Evolutionary conservation across 2,888 invertebrate species (phyloP).

Genomic region (Lasioglossum figueresi): DNA sequence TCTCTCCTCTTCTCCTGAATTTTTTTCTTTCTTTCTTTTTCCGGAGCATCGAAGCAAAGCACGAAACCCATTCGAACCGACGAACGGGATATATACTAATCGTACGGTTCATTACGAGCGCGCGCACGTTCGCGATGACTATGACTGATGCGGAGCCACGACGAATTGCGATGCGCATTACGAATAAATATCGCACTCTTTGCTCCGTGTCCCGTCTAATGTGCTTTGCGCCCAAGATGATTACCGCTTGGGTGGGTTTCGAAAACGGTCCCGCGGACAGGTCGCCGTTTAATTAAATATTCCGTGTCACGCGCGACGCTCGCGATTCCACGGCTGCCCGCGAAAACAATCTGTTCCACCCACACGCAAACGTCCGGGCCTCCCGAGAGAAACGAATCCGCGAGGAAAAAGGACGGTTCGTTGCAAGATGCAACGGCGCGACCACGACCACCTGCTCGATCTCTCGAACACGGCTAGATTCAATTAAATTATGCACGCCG

Average conservation of each 20-base stretch:
- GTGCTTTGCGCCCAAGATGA: conserved; percentile 59
- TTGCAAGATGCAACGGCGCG: background rate
- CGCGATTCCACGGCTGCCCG: conserved; percentile 3
- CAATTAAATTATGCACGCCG: background rate
- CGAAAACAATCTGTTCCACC: conserved; percentile 9
- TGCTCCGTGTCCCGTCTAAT: conserved; percentile 67
- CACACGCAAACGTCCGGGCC: background rate
- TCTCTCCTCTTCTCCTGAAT: conserved; percentile 36
- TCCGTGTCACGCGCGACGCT: conserved; percentile 47
- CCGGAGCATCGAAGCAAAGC: background rate
- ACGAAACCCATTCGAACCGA: conserved; percentile 55
- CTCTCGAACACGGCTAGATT: background rate
- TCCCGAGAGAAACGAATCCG: background rate
- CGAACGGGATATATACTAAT: conserved; percentile 72
- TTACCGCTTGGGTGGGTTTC: conserved; percentile 73
- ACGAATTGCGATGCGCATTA: conserved; percentile 73
- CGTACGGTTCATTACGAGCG: conserved; percentile 71
- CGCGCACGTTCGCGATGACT: conserved; percentile 70
- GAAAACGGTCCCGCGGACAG: conserved; percentile 57
- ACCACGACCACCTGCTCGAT: conserved; percentile 3
- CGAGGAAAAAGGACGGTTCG: background rate
- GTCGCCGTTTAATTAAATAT: conserved; percentile 65
- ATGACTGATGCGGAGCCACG: conserved; percentile 72
- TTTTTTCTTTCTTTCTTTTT: background rate
- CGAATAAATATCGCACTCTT: conserved; percentile 74